Conservation (phyloP, 2,797 vertebrate genomes). For the Botia kubotai region DNA sequence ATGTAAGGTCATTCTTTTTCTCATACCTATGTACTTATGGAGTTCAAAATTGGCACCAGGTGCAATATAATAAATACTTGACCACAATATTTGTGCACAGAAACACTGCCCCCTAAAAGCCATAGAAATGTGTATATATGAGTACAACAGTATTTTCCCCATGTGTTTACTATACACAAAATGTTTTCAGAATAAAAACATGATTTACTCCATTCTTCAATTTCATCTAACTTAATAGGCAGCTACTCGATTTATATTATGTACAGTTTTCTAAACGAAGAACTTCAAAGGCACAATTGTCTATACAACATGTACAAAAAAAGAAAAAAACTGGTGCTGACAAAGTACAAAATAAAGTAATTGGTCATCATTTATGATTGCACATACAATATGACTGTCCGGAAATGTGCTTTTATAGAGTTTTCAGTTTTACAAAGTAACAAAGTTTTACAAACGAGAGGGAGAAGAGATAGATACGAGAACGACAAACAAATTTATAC, state of each 20-base stretch:
- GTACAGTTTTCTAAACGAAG: slow-evolving; percentile 94
- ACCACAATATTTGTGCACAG: slow-evolving; percentile 98
- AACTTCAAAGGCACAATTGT: slow-evolving; percentile 98
- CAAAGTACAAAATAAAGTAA: slow-evolving; percentile 80
- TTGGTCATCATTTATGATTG: slow-evolving; percentile 97
- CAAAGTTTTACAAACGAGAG: slow-evolving; percentile 77
- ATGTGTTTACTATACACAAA: slow-evolving; percentile 79
- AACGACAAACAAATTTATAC: slow-evolving; percentile 39
- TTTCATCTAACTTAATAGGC: slow-evolving; percentile 78
- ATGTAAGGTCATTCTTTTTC: slow-evolving; percentile 95
- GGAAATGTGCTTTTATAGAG: slow-evolving; percentile 98
- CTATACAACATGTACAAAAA: slow-evolving; percentile 99
- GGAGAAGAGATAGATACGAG: slow-evolving; percentile 58
- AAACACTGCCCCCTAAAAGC: slow-evolving; percentile 87
- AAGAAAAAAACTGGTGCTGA: slow-evolving; percentile 88
- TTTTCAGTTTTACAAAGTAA: slow-evolving; percentile 86
- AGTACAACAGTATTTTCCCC: slow-evolving; percentile 93
- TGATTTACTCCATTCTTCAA: slow-evolving; percentile 71
- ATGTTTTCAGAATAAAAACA: slow-evolving; percentile 78
- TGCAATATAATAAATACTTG: slow-evolving; percentile 99
- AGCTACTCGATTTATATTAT: slow-evolving; percentile 90
- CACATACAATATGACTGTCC: slow-evolving; percentile 93
- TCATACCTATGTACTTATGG: slow-evolving; percentile 90
- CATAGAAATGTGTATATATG: slow-evolving; percentile 96
- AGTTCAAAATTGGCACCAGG: slow-evolving; percentile 87